Evolutionary conservation across 2,797 vertebrate genomes (phyloP).

Genomic region (Pangasius krempfi): DNA sequence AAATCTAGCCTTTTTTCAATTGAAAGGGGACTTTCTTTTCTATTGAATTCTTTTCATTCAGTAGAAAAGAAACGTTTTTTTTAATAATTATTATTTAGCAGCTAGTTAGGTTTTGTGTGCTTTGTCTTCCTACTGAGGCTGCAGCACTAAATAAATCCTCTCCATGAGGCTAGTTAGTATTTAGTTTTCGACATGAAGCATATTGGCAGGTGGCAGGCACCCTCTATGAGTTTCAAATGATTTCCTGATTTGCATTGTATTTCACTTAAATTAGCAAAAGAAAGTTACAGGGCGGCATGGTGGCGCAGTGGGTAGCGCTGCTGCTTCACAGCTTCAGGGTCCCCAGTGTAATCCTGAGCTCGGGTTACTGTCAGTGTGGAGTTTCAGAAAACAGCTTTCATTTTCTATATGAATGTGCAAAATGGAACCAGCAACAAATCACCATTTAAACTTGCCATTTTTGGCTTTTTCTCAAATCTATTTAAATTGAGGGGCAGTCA

Average conservation of each 20-base stretch:
- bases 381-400: neutral
- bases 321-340: neutral
- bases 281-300: neutral
- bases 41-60: neutral
- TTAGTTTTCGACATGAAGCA: neutral
- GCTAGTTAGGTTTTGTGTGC: neutral
- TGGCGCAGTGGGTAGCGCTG: neutral
- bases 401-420: neutral
- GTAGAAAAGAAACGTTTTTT: neutral
- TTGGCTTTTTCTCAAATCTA: neutral
- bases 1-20: neutral
- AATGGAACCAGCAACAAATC: neutral
- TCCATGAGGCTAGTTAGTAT: neutral
- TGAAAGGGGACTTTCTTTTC: neutral
- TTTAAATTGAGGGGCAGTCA: neutral
- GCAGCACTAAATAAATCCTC: neutral
- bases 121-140: neutral
- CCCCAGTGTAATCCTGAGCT: neutral
- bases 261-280: neutral
- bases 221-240: neutral
- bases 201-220: constrained; percentile 1
- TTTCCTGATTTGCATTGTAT: neutral
- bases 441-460: neutral
- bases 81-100: neutral
- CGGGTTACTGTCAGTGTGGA: neutral